phyloP scores from a whole-genome alignment of 2,888 invertebrate species.

The Scaptomyza tumidula region DNA sequence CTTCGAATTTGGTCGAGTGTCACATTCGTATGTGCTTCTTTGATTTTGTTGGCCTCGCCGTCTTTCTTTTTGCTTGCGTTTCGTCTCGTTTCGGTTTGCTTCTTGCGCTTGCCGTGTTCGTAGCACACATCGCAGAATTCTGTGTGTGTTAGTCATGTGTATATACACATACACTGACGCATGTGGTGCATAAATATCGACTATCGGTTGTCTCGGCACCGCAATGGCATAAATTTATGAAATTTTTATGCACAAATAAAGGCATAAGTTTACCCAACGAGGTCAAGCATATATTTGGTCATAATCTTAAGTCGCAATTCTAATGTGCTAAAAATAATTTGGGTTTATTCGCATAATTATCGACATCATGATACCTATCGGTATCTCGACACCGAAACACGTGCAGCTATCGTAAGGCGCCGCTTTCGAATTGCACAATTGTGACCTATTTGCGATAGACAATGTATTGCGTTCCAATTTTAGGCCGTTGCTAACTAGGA shows the following conservation, averaged over 20 bases:
- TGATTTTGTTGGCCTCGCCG: slow-evolving; percentile 39
- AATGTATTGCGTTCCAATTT: slow-evolving; percentile 20
- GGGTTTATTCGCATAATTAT: not conserved
- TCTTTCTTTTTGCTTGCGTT: slow-evolving; percentile 36
- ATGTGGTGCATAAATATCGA: slow-evolving; percentile 9
- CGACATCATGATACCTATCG: not conserved
- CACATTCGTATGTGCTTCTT: slow-evolving; percentile 17
- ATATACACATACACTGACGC: slow-evolving; percentile 11
- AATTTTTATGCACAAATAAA: too few relatives aligned
- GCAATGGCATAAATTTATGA: not conserved
- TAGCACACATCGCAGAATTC: slow-evolving; percentile 25
- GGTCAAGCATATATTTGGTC: not conserved
- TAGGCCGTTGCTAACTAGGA: slow-evolving; percentile 16
- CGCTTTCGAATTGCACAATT: not conserved
- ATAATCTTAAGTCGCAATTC: not conserved
- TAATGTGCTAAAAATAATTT: not conserved
- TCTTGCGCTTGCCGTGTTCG: slow-evolving; percentile 26
- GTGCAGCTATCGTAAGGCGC: slow-evolving; percentile 1
- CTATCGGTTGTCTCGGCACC: slow-evolving; percentile 15
- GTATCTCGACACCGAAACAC: not conserved
- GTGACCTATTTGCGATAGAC: not conserved
- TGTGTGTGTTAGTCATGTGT: slow-evolving; percentile 35
- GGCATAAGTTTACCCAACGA: not conserved
- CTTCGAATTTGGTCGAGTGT: slow-evolving; percentile 19
- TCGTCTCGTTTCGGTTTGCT: slow-evolving; percentile 34